These are phyloP conservation scores for Pycnonotus jocosus DNA, from an alignment of 2,113 vertebrate genomes.

Conservation along the genomic window DNA sequence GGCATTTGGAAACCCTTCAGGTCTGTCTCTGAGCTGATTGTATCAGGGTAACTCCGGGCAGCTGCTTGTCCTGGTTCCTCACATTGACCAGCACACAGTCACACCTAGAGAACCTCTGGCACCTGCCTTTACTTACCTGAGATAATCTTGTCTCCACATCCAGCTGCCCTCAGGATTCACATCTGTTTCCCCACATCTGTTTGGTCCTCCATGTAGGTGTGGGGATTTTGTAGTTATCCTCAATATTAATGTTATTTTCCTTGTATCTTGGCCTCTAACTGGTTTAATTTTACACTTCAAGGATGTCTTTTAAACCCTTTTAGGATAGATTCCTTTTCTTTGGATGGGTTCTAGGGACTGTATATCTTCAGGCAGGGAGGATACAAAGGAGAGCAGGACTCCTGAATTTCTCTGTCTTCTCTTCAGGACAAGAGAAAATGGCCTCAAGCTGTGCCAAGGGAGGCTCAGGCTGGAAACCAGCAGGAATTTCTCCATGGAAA, in stretches of 20 bases:
- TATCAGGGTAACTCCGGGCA: neutral
- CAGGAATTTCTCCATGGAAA: neutral
- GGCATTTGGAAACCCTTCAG: slow-evolving; percentile 29
- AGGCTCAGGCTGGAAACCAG: neutral
- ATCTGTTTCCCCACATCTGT: neutral
- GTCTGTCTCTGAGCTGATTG: neutral
- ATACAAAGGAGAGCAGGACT: neutral
- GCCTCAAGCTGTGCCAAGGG: neutral
- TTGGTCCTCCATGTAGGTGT: neutral
- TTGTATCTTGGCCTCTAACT: neutral
- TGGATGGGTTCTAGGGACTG: neutral
- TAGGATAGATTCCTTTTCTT: neutral
- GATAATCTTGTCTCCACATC: neutral
- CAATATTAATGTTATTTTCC: neutral
- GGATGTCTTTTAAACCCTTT: neutral
- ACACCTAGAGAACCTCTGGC: fast-evolving
- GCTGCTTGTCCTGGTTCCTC: neutral
- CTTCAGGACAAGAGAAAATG: fast-evolving
- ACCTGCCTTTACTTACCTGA: neutral
- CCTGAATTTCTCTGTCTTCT: neutral
- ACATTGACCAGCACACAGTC: neutral
- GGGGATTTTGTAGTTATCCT: neutral
- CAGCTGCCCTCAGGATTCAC: neutral
- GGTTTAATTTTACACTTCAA: neutral
- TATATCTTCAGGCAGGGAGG: neutral